Conservation (phyloP, 2,888 invertebrate genomes). For the Siphlonurus alternatus region DNA sequence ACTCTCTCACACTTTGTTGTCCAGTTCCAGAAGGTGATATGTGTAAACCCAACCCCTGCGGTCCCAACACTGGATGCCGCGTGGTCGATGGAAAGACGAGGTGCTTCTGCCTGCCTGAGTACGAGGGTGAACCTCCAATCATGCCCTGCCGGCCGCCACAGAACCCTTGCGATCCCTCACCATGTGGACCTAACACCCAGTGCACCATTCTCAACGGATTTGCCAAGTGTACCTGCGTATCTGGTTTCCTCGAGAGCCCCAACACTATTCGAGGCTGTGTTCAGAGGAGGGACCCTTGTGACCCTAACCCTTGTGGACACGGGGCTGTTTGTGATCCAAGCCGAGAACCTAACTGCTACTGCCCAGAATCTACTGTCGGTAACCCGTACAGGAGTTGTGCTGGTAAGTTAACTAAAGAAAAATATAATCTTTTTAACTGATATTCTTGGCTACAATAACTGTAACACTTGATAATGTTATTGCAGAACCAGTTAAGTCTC, state of each 20-base stretch:
- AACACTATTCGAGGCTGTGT: constrained; percentile 76
- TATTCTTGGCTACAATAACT: too few relatives aligned
- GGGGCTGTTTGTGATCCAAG: constrained; percentile 67
- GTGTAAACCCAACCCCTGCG: constrained; percentile 69
- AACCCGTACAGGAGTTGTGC: constrained; percentile 66
- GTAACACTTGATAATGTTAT: too few relatives aligned
- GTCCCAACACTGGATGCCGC: constrained; percentile 66
- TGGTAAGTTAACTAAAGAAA: constrained; percentile 24
- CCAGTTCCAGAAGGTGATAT: constrained; percentile 76
- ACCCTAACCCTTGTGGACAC: constrained; percentile 63
- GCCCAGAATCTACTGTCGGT: constrained; percentile 64
- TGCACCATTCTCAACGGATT: constrained; percentile 66
- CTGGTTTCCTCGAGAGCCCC: constrained; percentile 69
- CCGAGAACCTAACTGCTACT: constrained; percentile 64
- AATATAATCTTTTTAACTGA: too few relatives aligned
- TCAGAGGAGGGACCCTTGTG: constrained; percentile 61
- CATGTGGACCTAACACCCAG: constrained; percentile 78
- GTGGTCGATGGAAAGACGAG: constrained; percentile 54
- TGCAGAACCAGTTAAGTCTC: constrained; percentile 37
- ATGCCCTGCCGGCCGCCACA: constrained; percentile 50
- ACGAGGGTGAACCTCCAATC: constrained; percentile 66
- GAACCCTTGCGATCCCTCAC: constrained; percentile 68
- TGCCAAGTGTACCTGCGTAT: constrained; percentile 71
- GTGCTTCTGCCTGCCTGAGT: constrained; percentile 79
- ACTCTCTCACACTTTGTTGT: too few relatives aligned